phyloP scores from a whole-genome alignment of 1,140 invertebrate genomes.

The Zaprionus ornatus region DNA sequence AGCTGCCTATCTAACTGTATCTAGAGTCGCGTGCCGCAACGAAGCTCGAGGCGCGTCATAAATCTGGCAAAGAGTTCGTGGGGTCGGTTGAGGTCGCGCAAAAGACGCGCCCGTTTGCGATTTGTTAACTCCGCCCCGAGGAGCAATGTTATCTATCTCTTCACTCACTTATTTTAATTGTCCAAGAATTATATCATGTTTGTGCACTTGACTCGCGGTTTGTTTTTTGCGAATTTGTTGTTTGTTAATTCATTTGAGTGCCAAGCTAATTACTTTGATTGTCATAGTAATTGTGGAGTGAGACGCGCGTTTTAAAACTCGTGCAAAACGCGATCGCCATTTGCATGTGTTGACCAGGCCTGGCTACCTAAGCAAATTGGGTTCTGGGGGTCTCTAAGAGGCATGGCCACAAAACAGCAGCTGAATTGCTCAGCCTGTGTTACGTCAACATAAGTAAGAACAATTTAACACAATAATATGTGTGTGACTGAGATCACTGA shows the following conservation, averaged over 20 bases:
- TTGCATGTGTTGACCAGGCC: constrained; percentile 29
- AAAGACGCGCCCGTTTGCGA: background rate
- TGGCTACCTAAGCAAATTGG: background rate
- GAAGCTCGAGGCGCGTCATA: constrained; percentile 20
- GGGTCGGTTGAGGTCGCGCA: background rate
- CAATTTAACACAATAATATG: constrained; percentile 20
- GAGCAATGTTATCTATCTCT: constrained; percentile 11
- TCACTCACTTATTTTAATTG: constrained; percentile 24
- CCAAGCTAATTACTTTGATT: constrained; percentile 68
- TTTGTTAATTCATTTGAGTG: constrained; percentile 61
- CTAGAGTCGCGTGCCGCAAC: constrained; percentile 35
- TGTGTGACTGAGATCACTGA: constrained; percentile 23
- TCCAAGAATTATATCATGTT: constrained; percentile 48
- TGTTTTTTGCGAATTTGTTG: constrained; percentile 38
- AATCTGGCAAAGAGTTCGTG: constrained; percentile 22
- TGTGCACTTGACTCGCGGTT: constrained; percentile 20
- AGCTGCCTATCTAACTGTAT: constrained; percentile 26
- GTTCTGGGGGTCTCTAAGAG: background rate
- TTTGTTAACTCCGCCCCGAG: constrained; percentile 23
- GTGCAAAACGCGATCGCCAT: constrained; percentile 57
- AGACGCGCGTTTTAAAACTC: constrained; percentile 54
- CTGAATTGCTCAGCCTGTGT: background rate
- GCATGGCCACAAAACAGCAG: constrained; percentile 16
- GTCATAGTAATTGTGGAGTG: background rate
- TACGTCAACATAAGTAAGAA: constrained; percentile 23